These are phyloP conservation scores for Dipodomys ordii DNA, from an alignment of 2,113 vertebrate species.

Conservation along the genomic window DNA sequence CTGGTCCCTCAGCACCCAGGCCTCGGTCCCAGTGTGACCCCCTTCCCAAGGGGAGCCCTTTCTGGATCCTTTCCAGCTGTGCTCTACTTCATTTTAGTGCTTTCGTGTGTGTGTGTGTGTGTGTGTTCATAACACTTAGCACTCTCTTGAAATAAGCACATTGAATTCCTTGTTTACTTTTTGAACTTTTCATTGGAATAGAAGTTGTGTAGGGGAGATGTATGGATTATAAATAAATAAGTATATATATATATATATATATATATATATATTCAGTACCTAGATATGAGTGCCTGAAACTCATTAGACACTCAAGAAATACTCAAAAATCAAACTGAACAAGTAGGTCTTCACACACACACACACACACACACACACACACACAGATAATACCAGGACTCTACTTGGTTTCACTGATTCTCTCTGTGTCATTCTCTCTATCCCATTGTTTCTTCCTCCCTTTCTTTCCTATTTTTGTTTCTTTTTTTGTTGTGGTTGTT, in stretches of 20 bases:
- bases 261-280: no score
- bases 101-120: not conserved
- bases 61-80: not conserved
- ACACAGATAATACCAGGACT: not conserved
- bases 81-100: fast-evolving
- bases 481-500: not conserved
- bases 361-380: not conserved
- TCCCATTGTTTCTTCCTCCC: not conserved
- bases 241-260: no score
- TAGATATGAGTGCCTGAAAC: no score
- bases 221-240: not conserved
- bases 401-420: not conserved
- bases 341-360: not conserved
- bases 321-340: not conserved
- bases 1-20: not conserved
- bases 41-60: no score
- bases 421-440: not conserved
- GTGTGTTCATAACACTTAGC: not conserved
- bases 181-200: not conserved
- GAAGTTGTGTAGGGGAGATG: not conserved
- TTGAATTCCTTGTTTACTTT: not conserved
- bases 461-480: not conserved
- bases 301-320: not conserved
- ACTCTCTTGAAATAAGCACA: not conserved
- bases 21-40: not conserved